Base-by-base conservation (phyloP, 2,888 invertebrate genomes). In the Eupithecia tripunctaria region DNA sequence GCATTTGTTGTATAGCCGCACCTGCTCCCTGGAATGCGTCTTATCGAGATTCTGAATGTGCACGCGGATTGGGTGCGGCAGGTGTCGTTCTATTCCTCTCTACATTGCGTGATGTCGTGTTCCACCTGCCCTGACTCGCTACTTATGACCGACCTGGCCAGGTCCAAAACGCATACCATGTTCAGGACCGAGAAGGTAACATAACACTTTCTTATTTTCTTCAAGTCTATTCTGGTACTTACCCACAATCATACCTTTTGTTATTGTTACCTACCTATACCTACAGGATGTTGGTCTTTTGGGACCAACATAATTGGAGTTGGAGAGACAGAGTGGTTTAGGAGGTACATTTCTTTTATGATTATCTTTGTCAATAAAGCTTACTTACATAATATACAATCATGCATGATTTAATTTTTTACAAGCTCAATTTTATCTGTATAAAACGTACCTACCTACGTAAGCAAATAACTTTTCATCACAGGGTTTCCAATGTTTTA, bases 21-120 rank as follows among this genome's bases (percentile, higher is more conserved):
- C 12, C 87, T 93, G 79, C 82, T 95, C 41, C 89, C 93, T 5
- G 91, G 92, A 77, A 82, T 96, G 82, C 86, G 86, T 73, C 89
- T 96, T n/a, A 85, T 86, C 75, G 96, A 96, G 87, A 92, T 95
- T 81, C 86, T 85, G 14, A 91, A 94, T 65, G 89, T 96, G 62
- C 97, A 97, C 86, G 86, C 88, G 6, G 96, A 97, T 83, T 96
- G 97, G 95, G 96, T 97, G 70, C 95, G 96, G 10, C 96, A 97
- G 86, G 96, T 97, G 63, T 95, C 95, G 72, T 97, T 95, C 90
- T 96, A 96, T 82, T 91, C 94, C 51, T 95, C 95, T 70, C 91
- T 97, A 81, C 95, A 96, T 84, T 95, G 96, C 79, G 94, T 97
- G 65, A 95, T 97, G 18, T 97, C 97, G 0, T 96, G 96, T 79